Evolutionary conservation across 1,140 invertebrate genomes (phyloP).

Genomic region (Conus ventricosus): DNA sequence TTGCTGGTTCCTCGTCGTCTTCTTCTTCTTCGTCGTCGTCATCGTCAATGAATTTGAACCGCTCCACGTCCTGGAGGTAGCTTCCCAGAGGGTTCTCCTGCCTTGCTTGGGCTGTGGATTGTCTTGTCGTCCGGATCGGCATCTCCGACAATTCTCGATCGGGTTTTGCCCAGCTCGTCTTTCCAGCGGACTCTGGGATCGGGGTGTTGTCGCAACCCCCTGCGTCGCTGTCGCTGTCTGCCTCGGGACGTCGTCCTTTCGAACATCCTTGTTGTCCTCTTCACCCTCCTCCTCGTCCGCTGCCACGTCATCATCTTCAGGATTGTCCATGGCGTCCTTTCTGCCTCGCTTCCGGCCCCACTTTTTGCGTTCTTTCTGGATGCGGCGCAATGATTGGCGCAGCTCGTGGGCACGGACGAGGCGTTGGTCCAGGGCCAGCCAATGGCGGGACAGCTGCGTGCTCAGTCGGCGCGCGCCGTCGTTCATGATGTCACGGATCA

Average conservation of each 20-base stretch:
- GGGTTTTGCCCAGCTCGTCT: not conserved
- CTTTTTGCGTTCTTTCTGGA: constrained; percentile 22
- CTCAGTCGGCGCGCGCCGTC: constrained; percentile 38
- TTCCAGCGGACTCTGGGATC: constrained; percentile 1
- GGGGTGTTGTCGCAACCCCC: not conserved
- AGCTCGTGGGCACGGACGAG: constrained; percentile 25
- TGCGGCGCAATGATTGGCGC: constrained; percentile 6
- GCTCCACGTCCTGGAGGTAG: not conserved
- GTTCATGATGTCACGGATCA: constrained; percentile 30
- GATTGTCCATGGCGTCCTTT: not conserved
- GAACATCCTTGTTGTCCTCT: not conserved
- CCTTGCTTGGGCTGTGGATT: not conserved
- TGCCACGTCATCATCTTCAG: not conserved
- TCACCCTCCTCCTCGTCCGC: constrained; percentile 14
- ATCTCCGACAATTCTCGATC: not conserved
- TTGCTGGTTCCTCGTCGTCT: not conserved
- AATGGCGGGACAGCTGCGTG: constrained; percentile 36
- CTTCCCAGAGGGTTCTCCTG: not conserved
- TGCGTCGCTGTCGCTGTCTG: not conserved
- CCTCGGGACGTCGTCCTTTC: not conserved
- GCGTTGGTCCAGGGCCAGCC: constrained; percentile 27
- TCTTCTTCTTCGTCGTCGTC: not conserved
- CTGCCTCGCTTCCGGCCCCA: not conserved
- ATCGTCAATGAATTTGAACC: not conserved
- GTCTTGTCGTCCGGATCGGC: not conserved